phyloP scores from a whole-genome alignment of 2,888 invertebrate genomes.

The Flexamia atlantica region DNA sequence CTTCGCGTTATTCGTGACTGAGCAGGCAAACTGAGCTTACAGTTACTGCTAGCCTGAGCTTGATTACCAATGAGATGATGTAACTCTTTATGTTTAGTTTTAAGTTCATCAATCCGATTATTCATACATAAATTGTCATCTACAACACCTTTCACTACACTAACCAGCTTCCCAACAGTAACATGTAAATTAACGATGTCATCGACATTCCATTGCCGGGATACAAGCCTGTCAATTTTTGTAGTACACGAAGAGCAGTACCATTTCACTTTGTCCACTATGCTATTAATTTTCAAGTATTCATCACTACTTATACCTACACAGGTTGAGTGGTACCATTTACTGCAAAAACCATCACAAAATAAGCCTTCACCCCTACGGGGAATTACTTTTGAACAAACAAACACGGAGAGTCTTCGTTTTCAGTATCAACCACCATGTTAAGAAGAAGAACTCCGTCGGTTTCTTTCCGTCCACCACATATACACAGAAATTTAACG shows the following conservation, averaged over 20 bases:
- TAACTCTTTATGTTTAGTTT: too few species aligned
- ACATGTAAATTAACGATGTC: neutral
- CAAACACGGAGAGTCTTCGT: neutral
- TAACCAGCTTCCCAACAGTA: neutral
- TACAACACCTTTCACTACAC: constrained; percentile 8
- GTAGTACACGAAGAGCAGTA: neutral
- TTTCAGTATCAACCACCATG: neutral
- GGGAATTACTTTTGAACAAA: neutral
- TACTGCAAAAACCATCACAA: constrained; percentile 3
- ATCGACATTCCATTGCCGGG: neutral
- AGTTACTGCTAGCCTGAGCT: too few species aligned
- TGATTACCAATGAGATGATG: too few species aligned
- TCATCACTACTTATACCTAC: neutral
- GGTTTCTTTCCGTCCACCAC: too few species aligned
- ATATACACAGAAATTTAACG: too few species aligned
- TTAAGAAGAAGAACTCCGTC: too few species aligned
- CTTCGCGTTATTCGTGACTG: too few species aligned
- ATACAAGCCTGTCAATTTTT: neutral
- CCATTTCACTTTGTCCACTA: constrained; percentile 1
- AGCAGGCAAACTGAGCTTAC: too few species aligned
- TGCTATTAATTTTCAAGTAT: neutral
- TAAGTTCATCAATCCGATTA: neutral
- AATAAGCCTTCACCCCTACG: neutral
- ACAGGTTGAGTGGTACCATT: neutral
- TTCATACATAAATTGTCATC: neutral